Evolutionary conservation across 2,888 invertebrate species (phyloP), one percentile per base, ranked within the genome.

Genomic region (Papilio elwesi): DNA sequence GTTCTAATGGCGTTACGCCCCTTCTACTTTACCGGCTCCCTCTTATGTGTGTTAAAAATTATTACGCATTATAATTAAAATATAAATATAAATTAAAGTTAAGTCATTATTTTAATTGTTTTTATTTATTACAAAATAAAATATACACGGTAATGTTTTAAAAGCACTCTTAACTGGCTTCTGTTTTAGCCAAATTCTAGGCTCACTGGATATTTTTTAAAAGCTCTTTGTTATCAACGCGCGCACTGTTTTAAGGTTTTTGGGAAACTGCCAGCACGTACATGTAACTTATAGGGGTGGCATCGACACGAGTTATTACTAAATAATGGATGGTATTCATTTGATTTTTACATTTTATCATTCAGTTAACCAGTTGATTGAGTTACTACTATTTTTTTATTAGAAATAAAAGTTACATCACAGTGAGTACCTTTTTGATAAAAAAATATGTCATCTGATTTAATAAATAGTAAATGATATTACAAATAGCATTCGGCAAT

Each of bases 211-310:
- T 64, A 13, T 64, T 64, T 64, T 26, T 49, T 49, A 64, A 47
- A 64, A 49, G 26, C 64, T 64, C 47, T 64, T 16, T 64, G 49
- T 64, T 49, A 48, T 49, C 49, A 26, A 49, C 47, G 48, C 47
- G 47, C n/a, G 43, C 64, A 48, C 47, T 49, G 64, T 49, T 48
- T 49, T 49, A 26, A 12, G 64, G 16, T 49, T 49, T 64, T 49
- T 49, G 59, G 59, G 43, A 59, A 43, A 9, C 43, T 59, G 59
- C 59, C 59, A 59, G 43, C 43, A 43, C 38, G 43, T 43, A 59
- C 43, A 38, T 59, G 43, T 59, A 15, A 59, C 59, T 59, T 43
- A n/a, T 59, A 59, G 59, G n/a, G 59, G 59, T 59, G 43, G 59
- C 43, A 43, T n/a, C 38, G 36, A 43, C 13, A 10, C 26, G 4